Evolutionary conservation across 2,888 invertebrate species (phyloP), one percentile per base, ranked within the genome.

Genomic region (Cryptocheilus praepositus): DNA sequence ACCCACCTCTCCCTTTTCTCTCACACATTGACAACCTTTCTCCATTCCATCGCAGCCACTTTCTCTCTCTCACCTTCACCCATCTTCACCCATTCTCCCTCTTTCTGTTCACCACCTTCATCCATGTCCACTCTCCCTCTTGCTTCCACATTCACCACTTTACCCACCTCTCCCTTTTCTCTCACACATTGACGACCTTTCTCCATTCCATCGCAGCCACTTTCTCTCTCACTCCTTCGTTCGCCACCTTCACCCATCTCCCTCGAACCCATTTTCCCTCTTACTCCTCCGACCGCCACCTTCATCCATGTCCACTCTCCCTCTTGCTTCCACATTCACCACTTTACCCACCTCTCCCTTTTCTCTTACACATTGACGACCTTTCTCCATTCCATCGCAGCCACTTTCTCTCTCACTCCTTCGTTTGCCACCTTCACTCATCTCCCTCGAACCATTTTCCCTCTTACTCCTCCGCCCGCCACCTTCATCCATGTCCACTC

Each of bases 381-480:
- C 51, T 55, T 55, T 46, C 44, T 52, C 55, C 51, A 54, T 45
- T 16, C 22, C 11, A 36, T 36, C 18, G n/a, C n/a, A n/a, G n/a
- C n/a, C 18, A 45, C 58, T 28, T 16, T 28, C 25, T 65, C 13
- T 56, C 56, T 36, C 25, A 15, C 19, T 46, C 58, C 45, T 15
- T 56, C 64, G 18, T 8, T 15, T 18, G 11, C 15, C 21, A 19
- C 22, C 19, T 19, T 59, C 13, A 28, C 46, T 3, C 16, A 3
- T 46, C 52, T 61, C 55, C 67, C 46, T 71, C 61, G 53, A n/a
- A n/a, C 61, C 59, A 13, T 7, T 0, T 18, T 8, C 15, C 18
- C 51, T 15, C 25, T 25, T 46, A 52, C 49, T 16, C 25, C 56
- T 28, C 28, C 28, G 3, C 28, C 28, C 28, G 28, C 28, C n/a